These are phyloP conservation scores for Heliconius sara DNA, from an alignment of 2,888 invertebrate species.

Conservation along the genomic window DNA sequence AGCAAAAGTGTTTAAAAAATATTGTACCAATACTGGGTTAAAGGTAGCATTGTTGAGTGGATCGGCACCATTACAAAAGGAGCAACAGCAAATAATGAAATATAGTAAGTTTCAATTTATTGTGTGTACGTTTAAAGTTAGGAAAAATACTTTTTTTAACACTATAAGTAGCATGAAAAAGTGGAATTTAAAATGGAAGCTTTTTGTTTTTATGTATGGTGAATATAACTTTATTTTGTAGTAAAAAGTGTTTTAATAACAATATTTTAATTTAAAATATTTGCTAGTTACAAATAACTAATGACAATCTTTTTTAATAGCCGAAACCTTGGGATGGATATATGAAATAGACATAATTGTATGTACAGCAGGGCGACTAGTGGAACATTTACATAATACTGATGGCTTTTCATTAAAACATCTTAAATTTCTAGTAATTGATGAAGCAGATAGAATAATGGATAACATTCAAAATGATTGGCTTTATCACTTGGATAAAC, in stretches of 20 bases:
- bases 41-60: conserved; percentile 89
- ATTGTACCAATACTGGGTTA: conserved; percentile 86
- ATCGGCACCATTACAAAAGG: conserved; percentile 86
- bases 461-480: conserved; percentile 96
- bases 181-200: no score
- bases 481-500: conserved; percentile 91
- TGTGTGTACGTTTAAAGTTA: no score
- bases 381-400: conserved; percentile 95
- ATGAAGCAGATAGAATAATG: conserved; percentile 98
- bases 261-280: not conserved
- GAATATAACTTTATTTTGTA: no score
- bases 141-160: no score
- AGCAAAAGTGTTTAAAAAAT: conserved; percentile 90
- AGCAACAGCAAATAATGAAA: conserved; percentile 86
- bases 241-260: no score
- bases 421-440: conserved; percentile 93
- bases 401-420: conserved; percentile 89
- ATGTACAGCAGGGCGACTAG: conserved; percentile 95
- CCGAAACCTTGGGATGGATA: conserved; percentile 82
- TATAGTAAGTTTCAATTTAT: conserved; percentile 64
- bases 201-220: no score
- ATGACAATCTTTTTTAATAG: conserved; percentile 65
- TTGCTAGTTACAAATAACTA: not conserved
- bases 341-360: conserved; percentile 92
- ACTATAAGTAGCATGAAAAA: no score